Evolutionary conservation across 2,113 vertebrate genomes (phyloP), one percentile per base, ranked within the genome.

Genomic region (Clarias macrocephalus): DNA sequence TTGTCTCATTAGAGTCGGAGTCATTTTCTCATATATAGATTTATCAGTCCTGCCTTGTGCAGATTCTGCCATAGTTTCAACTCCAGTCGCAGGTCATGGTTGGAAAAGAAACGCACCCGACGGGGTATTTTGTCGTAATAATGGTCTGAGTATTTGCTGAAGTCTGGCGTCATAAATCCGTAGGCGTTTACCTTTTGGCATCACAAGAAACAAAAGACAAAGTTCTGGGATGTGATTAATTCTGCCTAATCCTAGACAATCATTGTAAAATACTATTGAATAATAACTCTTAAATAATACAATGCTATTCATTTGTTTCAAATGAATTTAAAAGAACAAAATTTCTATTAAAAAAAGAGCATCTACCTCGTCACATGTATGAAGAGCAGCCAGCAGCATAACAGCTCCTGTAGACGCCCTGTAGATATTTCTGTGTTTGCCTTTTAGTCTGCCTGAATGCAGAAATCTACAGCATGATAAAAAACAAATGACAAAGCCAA

Each of bases 111-210:
- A 19, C 2, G 86, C 52, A 96, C 92, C 0, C 2, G 1, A 0
- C 15, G 87, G 85, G 76, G 91, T 0, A 0, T 37, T 5, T 0
- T 88, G 92, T 96, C 96, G 2, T 89, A 96, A 90, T 96, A 96
- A 89, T 96, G 96, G 86, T 96, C 93, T 0, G 96, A 96, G 89
- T 95, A 96, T 0, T 90, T 93, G 1, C 0, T 52, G 23, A 91
- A 96, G 91, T 96, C 92, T 0, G 95, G 93, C 0, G 95, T 96
- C 92, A 97, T 95, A 90, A 95, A 96, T 76, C 95, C 96, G 0
- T 96, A 97, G 0, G 96, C 96, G 7, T 91, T 95, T 82, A 96
- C 96, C 96, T 96, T 75, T 63, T 6, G 33, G 59, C n/a, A 77
- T 57, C 30, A 57, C 3, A 80, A 62, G 1, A 87, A 5, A 86